Percentiles rank a stretch among this genome's conserved stretches.
These are phyloP conservation scores for Phocides pigmalion DNA, from an alignment of 1,140 invertebrate species.

Conservation along the genomic window DNA sequence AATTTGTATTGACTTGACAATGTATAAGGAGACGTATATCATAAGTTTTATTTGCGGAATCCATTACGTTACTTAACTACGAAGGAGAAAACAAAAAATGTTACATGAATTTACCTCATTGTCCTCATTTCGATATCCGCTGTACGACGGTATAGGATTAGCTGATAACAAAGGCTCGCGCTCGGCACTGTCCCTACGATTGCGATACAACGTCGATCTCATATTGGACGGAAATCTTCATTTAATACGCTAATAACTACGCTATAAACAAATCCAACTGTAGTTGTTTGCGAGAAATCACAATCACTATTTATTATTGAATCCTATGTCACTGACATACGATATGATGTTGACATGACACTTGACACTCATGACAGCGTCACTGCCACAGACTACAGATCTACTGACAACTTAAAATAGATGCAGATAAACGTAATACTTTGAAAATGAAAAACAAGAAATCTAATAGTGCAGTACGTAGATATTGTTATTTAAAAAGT, in stretches of 20 bases:
- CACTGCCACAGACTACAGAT: too few relatives aligned
- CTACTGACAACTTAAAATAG: too few relatives aligned
- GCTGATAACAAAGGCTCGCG: slow-evolving; percentile 43
- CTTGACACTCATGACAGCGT: background rate
- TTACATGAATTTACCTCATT: background rate
- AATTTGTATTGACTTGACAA: too few relatives aligned
- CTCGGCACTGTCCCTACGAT: slow-evolving; percentile 37
- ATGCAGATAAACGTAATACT: too few relatives aligned
- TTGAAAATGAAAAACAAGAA: too few relatives aligned
- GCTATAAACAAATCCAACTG: background rate
- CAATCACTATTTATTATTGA: background rate
- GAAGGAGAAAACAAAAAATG: background rate
- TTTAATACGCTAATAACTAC: background rate
- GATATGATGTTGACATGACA: background rate
- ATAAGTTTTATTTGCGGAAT: too few relatives aligned
- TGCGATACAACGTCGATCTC: slow-evolving; percentile 45
- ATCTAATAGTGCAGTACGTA: too few relatives aligned
- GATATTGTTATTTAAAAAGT: too few relatives aligned
- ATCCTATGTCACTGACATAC: background rate
- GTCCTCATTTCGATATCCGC: slow-evolving; percentile 2
- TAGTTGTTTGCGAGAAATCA: background rate
- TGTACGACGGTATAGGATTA: slow-evolving; percentile 32
- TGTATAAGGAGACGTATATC: too few relatives aligned
- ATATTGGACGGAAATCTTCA: slow-evolving; percentile 39
- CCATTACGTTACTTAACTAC: background rate